Percentiles rank a stretch among this genome's conserved stretches.
Evolutionary conservation across 2,888 invertebrate species (phyloP).

Genomic region (Amblyteles armatorius): DNA sequence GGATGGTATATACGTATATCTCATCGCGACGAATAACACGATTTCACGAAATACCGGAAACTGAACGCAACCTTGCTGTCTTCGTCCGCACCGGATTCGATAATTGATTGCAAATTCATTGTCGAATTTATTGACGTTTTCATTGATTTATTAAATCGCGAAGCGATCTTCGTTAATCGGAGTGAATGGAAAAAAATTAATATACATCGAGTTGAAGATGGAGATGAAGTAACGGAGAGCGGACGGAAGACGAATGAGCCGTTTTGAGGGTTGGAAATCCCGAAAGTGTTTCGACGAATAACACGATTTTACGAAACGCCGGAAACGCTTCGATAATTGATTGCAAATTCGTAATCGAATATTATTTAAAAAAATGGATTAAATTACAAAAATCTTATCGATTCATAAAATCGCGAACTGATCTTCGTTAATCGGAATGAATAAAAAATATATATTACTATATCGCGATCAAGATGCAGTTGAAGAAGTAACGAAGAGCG

Average conservation of each 20-base stretch:
- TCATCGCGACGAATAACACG: conserved; percentile 43
- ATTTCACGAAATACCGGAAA: conserved; percentile 61
- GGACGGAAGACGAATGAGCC: conserved; percentile 45
- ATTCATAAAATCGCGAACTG: not conserved
- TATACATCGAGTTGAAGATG: conserved; percentile 10
- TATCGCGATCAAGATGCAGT: conserved; percentile 15
- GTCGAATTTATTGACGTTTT: not conserved
- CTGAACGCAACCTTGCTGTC: not conserved
- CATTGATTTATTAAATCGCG: not conserved
- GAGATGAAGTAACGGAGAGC: conserved; percentile 22
- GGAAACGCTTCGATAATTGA: conserved; percentile 5
- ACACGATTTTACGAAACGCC: conserved; percentile 58
- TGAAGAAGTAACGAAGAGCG: conserved; percentile 30
- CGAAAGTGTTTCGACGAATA: conserved; percentile 62
- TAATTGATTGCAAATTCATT: conserved; percentile 18
- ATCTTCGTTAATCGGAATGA: not conserved
- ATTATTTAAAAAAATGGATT: not conserved
- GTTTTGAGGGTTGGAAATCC: conserved; percentile 63
- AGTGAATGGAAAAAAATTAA: not conserved
- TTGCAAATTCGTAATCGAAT: not conserved
- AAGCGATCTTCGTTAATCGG: not conserved
- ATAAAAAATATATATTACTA: not conserved
- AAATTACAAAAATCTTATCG: not conserved
- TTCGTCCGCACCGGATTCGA: no score
- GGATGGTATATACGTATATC: not conserved